Conservation (phyloP, 2,888 invertebrate genomes). For the Leptinotarsa juncta region DNA sequence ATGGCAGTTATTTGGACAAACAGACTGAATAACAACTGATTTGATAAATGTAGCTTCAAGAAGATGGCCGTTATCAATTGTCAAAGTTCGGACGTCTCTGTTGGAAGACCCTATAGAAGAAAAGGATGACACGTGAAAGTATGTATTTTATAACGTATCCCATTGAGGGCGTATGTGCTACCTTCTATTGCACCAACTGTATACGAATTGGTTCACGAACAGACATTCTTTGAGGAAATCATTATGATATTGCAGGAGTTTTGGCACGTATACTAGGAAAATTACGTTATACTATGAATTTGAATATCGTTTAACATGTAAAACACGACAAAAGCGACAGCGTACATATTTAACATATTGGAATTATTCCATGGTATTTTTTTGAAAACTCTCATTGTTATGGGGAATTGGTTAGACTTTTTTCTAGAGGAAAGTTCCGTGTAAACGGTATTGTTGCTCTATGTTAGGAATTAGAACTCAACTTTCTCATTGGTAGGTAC, state of each 20-base stretch:
- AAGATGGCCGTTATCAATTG: too few relatives aligned
- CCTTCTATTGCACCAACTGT: too few relatives aligned
- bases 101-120: too few relatives aligned
- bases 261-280: slow-evolving; percentile 35
- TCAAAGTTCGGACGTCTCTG: too few relatives aligned
- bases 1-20: too few relatives aligned
- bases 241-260: slow-evolving; percentile 20
- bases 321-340: slow-evolving; percentile 36
- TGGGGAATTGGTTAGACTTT: slow-evolving; percentile 28
- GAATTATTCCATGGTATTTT: slow-evolving; percentile 26
- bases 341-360: slow-evolving; percentile 29
- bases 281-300: slow-evolving; percentile 31
- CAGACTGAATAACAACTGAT: too few relatives aligned
- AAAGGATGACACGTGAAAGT: too few relatives aligned
- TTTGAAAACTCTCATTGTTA: slow-evolving; percentile 27
- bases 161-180: too few relatives aligned
- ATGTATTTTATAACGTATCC: too few relatives aligned
- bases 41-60: too few relatives aligned
- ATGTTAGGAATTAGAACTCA: neutral
- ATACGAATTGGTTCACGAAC: slow-evolving; percentile 1
- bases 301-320: slow-evolving; percentile 38
- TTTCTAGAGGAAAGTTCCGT: slow-evolving; percentile 30
- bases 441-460: slow-evolving; percentile 5
- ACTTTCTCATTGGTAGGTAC: neutral
- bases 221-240: slow-evolving; percentile 17